A percentile compares a stretch with the other conserved stretches of the same genome.
Conservation (phyloP, 2,888 invertebrate species). For the Lasius platythorax region DNA sequence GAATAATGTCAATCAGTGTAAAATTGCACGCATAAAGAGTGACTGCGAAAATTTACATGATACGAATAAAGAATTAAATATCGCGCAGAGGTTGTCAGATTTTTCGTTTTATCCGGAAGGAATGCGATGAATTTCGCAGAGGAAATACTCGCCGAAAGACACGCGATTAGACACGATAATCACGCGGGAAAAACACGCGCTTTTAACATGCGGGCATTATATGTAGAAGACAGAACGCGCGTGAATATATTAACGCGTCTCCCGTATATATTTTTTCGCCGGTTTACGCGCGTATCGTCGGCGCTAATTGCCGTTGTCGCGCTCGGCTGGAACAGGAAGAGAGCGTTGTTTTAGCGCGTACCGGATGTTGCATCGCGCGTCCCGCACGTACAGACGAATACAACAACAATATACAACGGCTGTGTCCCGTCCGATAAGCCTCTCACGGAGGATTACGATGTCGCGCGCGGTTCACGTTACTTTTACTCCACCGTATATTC, state of each 20-base stretch:
- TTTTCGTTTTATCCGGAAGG: background rate
- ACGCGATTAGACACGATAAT: slow-evolving; percentile 13
- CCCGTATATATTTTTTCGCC: slow-evolving; percentile 36
- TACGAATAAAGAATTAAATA: background rate
- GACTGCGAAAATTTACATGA: background rate
- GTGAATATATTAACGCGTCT: slow-evolving; percentile 58
- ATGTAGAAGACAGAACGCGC: background rate
- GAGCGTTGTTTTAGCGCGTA: slow-evolving; percentile 39
- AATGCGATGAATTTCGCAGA: slow-evolving; percentile 14
- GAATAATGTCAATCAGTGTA: background rate
- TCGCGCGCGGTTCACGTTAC: slow-evolving; percentile 46
- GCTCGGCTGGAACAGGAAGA: slow-evolving; percentile 41
- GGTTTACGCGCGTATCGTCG: slow-evolving; percentile 48
- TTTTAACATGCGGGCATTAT: slow-evolving; percentile 21
- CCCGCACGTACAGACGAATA: slow-evolving; percentile 19
- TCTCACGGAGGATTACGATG: slow-evolving; percentile 65
- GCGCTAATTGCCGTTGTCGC: slow-evolving; percentile 65
- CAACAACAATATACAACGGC: slow-evolving; percentile 14
- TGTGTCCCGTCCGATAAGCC: slow-evolving; percentile 62
- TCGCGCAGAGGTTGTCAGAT: background rate
- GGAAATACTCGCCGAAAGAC: background rate
- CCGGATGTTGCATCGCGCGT: slow-evolving; percentile 19
- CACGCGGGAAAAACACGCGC: slow-evolving; percentile 6
- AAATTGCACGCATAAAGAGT: slow-evolving; percentile 2
- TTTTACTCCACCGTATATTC: background rate